phyloP scores from a whole-genome alignment of 23 tunicate genomes.

The Styela clava region DNA sequence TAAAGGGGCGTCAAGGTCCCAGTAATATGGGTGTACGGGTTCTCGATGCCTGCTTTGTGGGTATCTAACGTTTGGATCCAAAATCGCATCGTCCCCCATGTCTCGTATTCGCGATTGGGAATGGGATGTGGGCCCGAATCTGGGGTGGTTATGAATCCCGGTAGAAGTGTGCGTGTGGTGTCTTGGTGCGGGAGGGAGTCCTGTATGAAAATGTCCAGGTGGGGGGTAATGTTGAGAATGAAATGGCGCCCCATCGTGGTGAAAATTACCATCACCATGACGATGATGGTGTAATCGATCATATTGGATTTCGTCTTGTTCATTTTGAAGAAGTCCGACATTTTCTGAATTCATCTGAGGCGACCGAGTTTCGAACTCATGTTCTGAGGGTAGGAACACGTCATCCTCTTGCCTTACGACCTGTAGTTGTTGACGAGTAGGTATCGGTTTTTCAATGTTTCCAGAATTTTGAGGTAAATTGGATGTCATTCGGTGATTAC shows the following conservation, averaged over 20 bases:
- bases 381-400: slow-evolving; percentile 39
- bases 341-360: slow-evolving; percentile 10
- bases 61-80: neutral
- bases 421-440: neutral
- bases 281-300: slow-evolving; percentile 82
- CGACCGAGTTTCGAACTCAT: neutral
- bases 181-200: slow-evolving; percentile 3
- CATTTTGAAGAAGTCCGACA: slow-evolving; percentile 4
- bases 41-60: slow-evolving; percentile 4
- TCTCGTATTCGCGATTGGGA: neutral
- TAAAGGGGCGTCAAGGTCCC: slow-evolving; percentile 17
- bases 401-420: slow-evolving; percentile 37
- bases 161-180: slow-evolving; percentile 10
- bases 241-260: slow-evolving; percentile 1
- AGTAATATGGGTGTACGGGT: slow-evolving; percentile 6
- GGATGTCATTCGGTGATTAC: neutral
- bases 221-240: slow-evolving; percentile 2
- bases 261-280: slow-evolving; percentile 27
- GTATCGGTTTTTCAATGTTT: neutral
- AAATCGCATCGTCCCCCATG: neutral
- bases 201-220: neutral
- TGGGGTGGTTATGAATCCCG: slow-evolving; percentile 17
- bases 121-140: slow-evolving; percentile 6
- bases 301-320: slow-evolving; percentile 45
- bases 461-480: neutral